Evolutionary conservation across 2,888 invertebrate species (phyloP), one percentile per base, ranked within the genome.

Genomic region (Drosophila subsilvestris): DNA sequence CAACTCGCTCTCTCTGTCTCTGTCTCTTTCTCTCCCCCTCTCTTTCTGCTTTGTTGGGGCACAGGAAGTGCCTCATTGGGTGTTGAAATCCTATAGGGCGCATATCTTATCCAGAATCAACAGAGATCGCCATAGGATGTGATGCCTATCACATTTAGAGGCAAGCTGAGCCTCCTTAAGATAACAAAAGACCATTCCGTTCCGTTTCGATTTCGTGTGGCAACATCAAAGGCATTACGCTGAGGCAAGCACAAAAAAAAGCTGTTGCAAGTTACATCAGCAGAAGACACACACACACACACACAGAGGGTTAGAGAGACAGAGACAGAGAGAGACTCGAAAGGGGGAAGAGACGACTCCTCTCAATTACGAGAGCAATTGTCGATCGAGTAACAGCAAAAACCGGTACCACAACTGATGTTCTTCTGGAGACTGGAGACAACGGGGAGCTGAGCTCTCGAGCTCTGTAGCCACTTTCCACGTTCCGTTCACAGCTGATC

Each of bases 401-500:
- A 88, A 85, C 85, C 84, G 84, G 88, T 88, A 86, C 57, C 60
- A 53, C 45, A 27, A 12, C 29, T 43, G 61, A 69, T 59, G 47
- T 61, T 72, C 66, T 73, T 62, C 72, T 62, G 71, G 50, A 55
- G 32, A 37, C n/a, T 37, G 25, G 25, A 20, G 20, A 20, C 20
- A 20, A 20, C 20, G 9, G n/a, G 25, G 29, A 22, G 48, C 25
- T 14, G 17, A 18, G n/a, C 58, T 49, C 20, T 12, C 42, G 58
- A 9, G 14, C 18, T 32, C 42, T 75, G 72, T 66, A 75, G 73
- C 87, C 74, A 88, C 86, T 88, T 74, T 88, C 86, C 86, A 87
- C 89, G 85, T 85, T 87, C 87, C 84, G 86, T 87, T 87, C 86
- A 85, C 86, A 86, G 86, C 86, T 86, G 86, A 86, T 86, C 86